Conservation (phyloP, 2,113 vertebrate genomes). For the Montifringilla adamsi region DNA sequence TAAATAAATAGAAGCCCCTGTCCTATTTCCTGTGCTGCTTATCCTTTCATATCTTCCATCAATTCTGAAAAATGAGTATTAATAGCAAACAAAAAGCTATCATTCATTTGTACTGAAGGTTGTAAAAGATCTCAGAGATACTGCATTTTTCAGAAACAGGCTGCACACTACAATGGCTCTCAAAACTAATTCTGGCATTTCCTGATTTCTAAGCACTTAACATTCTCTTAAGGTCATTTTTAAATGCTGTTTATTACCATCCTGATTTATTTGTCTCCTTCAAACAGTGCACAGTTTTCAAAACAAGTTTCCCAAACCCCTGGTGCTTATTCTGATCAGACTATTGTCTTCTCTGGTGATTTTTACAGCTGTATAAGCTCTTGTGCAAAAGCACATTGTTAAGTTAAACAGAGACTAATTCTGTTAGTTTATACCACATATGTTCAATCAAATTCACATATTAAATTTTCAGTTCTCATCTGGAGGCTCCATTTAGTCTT, state of each 20-base stretch:
- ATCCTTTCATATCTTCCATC: background rate
- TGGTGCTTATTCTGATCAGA: background rate
- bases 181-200: slow-evolving; percentile 6
- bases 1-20: background rate
- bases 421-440: background rate
- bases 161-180: background rate
- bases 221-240: slow-evolving; percentile 26
- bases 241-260: background rate
- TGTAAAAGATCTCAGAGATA: background rate
- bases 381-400: fast-evolving
- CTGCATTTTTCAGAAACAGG: background rate
- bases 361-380: background rate
- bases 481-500: background rate
- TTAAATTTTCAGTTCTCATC: background rate
- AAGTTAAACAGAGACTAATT: background rate
- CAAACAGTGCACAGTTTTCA: background rate
- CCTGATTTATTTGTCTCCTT: background rate
- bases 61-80: background rate
- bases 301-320: background rate
- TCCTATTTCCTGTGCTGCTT: background rate
- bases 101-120: background rate
- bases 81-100: slow-evolving; percentile 39
- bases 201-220: slow-evolving; percentile 32
- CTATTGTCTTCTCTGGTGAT: background rate
- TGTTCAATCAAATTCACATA: background rate